These are phyloP conservation scores for Okapia johnstoni DNA, from an alignment of 2,113 vertebrate species.

Conservation along the genomic window DNA sequence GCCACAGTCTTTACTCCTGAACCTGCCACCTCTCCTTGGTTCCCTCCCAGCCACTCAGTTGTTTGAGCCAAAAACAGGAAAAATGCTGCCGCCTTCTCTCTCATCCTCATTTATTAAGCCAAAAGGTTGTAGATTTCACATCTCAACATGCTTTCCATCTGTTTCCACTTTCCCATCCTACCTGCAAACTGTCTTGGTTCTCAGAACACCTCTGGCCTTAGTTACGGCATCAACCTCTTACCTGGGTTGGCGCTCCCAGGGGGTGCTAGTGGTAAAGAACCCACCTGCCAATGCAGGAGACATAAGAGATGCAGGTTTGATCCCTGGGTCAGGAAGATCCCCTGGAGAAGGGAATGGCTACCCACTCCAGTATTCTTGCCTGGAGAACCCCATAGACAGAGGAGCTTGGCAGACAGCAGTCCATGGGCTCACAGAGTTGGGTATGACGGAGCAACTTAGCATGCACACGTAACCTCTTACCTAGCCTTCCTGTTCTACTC, in stretches of 20 bases:
- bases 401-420: neutral
- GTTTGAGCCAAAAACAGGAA: neutral
- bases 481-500: neutral
- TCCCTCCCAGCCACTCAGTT: neutral
- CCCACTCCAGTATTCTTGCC: neutral
- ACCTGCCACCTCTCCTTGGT: neutral
- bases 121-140: neutral
- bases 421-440: neutral
- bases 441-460: neutral
- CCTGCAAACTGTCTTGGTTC: neutral
- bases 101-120: neutral
- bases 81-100: neutral
- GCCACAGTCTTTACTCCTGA: neutral
- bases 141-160: neutral
- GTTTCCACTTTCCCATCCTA: neutral
- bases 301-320: neutral
- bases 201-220: neutral
- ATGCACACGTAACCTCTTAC: neutral
- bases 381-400: neutral
- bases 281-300: neutral
- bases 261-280: neutral
- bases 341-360: neutral
- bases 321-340: neutral
- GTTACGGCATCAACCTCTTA: fast-evolving
- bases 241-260: neutral